Evolutionary conservation across 1,140 invertebrate species (phyloP).

Genomic region (Steinernema feltiae): DNA sequence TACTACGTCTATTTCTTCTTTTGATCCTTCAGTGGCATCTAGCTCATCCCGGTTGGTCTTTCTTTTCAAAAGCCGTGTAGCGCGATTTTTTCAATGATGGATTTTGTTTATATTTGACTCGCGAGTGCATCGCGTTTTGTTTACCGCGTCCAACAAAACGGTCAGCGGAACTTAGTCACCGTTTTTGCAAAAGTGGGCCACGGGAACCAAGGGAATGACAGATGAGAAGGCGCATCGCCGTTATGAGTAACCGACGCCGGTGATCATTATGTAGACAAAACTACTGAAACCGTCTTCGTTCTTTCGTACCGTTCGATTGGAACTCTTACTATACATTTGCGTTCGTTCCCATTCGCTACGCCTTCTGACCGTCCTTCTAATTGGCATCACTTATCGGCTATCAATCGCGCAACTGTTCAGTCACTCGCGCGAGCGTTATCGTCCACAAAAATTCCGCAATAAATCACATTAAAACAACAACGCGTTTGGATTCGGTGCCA

Average conservation of each 20-base stretch:
- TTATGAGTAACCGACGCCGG: background rate
- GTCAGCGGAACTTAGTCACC: background rate
- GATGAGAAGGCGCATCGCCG: background rate
- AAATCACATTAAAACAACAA: constrained; percentile 10
- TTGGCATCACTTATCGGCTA: constrained; percentile 9
- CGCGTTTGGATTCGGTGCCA: no score
- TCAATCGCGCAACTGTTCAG: constrained; percentile 11
- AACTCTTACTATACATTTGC: background rate
- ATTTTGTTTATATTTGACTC: background rate
- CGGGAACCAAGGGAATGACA: background rate
- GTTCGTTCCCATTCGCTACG: background rate
- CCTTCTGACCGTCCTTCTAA: background rate
- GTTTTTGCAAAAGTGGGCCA: background rate
- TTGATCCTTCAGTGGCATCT: background rate
- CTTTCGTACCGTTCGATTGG: background rate
- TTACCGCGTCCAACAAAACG: background rate
- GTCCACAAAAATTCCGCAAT: constrained; percentile 5
- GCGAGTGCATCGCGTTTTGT: background rate
- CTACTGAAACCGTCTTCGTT: background rate
- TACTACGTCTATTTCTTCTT: background rate
- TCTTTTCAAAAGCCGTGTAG: no score
- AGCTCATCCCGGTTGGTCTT: background rate
- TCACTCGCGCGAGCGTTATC: background rate
- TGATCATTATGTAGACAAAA: background rate
- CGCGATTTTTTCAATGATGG: no score